Conservation (phyloP, 2,888 invertebrate species). For the Cosmia trapezina region DNA sequence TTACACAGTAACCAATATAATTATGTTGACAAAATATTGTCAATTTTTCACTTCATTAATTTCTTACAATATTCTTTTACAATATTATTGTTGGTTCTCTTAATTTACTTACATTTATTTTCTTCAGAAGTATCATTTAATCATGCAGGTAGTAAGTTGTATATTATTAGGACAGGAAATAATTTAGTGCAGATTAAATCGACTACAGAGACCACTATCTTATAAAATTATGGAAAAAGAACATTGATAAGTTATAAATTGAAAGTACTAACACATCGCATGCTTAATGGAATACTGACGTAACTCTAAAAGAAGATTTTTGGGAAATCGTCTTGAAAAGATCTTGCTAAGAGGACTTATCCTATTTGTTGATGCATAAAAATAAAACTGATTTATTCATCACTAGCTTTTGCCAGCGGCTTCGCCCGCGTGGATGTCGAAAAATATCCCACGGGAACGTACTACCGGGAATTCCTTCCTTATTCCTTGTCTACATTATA, state of each 20-base stretch:
- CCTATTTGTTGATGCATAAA: too few species aligned
- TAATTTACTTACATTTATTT: not conserved
- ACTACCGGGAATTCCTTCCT: too few species aligned
- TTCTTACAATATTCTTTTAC: constrained; percentile 13
- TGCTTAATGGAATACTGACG: too few species aligned
- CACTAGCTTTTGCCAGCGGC: too few species aligned
- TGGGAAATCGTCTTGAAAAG: too few species aligned
- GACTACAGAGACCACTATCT: constrained; percentile 42
- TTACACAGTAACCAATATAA: constrained; percentile 52
- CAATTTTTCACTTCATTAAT: constrained; percentile 8
- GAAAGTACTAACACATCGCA: constrained; percentile 22
- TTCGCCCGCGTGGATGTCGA: too few species aligned
- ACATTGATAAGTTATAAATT: constrained; percentile 25
- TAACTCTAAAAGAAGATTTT: too few species aligned
- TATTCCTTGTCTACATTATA: too few species aligned
- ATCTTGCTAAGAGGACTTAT: too few species aligned
- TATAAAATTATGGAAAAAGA: constrained; percentile 19
- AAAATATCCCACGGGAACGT: too few species aligned
- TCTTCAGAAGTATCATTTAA: constrained; percentile 3
- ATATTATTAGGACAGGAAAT: not conserved
- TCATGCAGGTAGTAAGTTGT: not conserved
- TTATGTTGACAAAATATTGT: constrained; percentile 5
- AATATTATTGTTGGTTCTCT: constrained; percentile 6
- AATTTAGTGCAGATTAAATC: constrained; percentile 31
- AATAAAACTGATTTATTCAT: too few species aligned